Evolutionary conservation across 1,140 invertebrate species (phyloP).

Genomic region (Drosophila equinoxialis): DNA sequence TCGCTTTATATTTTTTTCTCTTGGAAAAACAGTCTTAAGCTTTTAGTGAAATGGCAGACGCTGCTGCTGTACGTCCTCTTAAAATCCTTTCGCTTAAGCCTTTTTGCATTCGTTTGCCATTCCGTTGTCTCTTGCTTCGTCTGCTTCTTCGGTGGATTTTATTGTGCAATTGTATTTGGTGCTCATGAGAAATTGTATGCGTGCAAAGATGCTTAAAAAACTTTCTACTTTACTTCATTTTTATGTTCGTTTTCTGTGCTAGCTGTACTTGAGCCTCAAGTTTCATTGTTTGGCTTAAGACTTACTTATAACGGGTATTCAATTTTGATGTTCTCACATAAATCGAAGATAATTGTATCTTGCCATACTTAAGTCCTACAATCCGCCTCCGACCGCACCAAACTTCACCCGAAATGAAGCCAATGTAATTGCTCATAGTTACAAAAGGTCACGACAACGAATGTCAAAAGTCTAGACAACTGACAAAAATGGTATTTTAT

Average conservation of each 20-base stretch:
- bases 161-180: constrained; percentile 80
- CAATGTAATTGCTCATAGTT: constrained; percentile 6
- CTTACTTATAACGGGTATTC: constrained; percentile 26
- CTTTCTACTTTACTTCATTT: constrained; percentile 57
- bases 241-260: constrained; percentile 22
- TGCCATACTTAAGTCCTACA: not conserved
- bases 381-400: not conserved
- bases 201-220: constrained; percentile 75
- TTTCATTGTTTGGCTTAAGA: constrained; percentile 67
- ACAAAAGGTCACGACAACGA: constrained; percentile 34
- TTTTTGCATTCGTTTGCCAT: constrained; percentile 50
- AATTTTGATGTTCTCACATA: constrained; percentile 9
- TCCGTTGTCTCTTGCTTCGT: constrained; percentile 27
- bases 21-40: constrained; percentile 41
- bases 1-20: not conserved
- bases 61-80: constrained; percentile 37
- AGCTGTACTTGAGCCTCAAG: constrained; percentile 61
- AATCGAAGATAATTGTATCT: constrained; percentile 19
- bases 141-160: constrained; percentile 44
- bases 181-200: constrained; percentile 80
- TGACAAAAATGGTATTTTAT: constrained; percentile 42
- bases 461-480: constrained; percentile 64
- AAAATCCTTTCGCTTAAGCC: constrained; percentile 73
- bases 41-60: constrained; percentile 44
- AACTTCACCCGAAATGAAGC: not conserved